Evolutionary conservation across 2,797 vertebrate species (phyloP).

Genomic region (Hyperoplus immaculatus): DNA sequence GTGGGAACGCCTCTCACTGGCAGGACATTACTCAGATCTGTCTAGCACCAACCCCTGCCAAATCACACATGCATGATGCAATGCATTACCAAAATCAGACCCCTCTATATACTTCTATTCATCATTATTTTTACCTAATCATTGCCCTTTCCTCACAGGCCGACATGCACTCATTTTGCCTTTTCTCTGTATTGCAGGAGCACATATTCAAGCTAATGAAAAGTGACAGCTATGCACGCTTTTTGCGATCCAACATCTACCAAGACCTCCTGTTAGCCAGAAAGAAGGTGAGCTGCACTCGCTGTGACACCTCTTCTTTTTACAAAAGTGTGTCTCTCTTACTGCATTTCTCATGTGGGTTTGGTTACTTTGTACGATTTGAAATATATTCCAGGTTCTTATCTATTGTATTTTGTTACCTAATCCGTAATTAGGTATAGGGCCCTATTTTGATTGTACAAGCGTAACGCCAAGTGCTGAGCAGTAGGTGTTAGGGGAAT

Average conservation of each 20-base stretch:
- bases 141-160: not conserved
- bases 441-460: not conserved
- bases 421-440: too few relatives aligned
- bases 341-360: slow-evolving; percentile 21
- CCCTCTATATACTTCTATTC: not conserved
- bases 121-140: not conserved
- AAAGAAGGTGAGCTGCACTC: slow-evolving; percentile 91
- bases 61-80: slow-evolving; percentile 11
- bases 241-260: slow-evolving; percentile 94
- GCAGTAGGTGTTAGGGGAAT: not conserved
- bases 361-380: not conserved
- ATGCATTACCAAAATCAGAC: slow-evolving; percentile 18
- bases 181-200: slow-evolving; percentile 85
- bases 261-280: slow-evolving; percentile 94
- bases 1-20: slow-evolving; percentile 50
- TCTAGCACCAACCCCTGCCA: slow-evolving; percentile 19
- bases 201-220: slow-evolving; percentile 99
- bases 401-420: not conserved
- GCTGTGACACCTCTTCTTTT: slow-evolving; percentile 19
- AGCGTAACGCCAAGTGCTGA: not conserved
- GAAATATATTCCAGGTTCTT: not conserved
- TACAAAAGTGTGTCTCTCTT: slow-evolving; percentile 19
- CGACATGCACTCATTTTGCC: slow-evolving; percentile 14
- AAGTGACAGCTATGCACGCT: slow-evolving; percentile 97
- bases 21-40: slow-evolving; percentile 63